Evolutionary conservation across 2,888 invertebrate genomes (phyloP).

Genomic region (Caenorhabditis becei): DNA sequence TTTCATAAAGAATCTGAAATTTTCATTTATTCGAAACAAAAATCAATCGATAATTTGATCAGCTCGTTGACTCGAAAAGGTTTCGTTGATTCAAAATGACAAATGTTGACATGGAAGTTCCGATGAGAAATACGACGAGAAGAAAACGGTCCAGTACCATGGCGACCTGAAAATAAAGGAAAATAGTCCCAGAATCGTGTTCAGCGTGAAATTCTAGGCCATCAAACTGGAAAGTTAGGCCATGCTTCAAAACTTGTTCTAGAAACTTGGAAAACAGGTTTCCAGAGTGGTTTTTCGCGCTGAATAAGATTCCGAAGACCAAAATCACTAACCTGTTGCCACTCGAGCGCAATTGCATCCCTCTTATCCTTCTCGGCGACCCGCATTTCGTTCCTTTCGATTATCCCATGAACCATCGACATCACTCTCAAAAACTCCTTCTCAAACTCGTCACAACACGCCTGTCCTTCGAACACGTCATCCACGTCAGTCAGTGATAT

Average conservation of each 20-base stretch:
- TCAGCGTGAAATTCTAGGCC: neutral
- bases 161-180: slow-evolving; percentile 85
- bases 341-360: slow-evolving; percentile 90
- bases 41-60: slow-evolving; percentile 5
- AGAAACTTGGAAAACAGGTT: neutral
- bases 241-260: neutral
- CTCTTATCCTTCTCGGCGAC: slow-evolving; percentile 89
- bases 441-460: slow-evolving; percentile 84
- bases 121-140: slow-evolving; percentile 83
- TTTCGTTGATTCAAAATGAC: slow-evolving; percentile 80
- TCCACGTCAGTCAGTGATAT: slow-evolving; percentile 41
- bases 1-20: neutral
- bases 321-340: slow-evolving; percentile 86
- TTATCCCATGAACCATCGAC: slow-evolving; percentile 87
- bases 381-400: slow-evolving; percentile 86
- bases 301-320: neutral
- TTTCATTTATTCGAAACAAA: too few species aligned
- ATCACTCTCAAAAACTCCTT: slow-evolving; percentile 86
- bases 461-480: slow-evolving; percentile 29
- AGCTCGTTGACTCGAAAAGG: slow-evolving; percentile 62
- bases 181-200: neutral
- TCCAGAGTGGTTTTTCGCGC: neutral
- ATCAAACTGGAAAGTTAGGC: neutral
- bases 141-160: slow-evolving; percentile 88
- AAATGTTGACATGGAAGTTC: slow-evolving; percentile 82